A percentile compares a stretch with the other conserved stretches of the same genome.
These are phyloP conservation scores for Macrotis lagotis DNA, from an alignment of 2,113 vertebrate genomes.

Conservation along the genomic window DNA sequence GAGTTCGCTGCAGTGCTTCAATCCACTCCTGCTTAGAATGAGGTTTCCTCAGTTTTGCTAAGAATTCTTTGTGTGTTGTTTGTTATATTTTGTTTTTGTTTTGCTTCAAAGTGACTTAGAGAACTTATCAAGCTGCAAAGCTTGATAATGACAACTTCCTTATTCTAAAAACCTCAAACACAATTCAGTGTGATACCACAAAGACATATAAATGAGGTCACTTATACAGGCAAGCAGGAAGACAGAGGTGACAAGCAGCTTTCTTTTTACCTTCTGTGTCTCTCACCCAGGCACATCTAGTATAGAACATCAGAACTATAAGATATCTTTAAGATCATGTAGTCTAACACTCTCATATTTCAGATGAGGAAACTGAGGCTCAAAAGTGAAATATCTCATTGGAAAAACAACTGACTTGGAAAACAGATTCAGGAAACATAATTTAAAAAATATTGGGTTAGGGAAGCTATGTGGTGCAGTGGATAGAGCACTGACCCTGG, in stretches of 20 bases:
- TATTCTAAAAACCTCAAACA: slow-evolving; percentile 55
- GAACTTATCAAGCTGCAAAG: slow-evolving; percentile 46
- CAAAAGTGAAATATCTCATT: too few species aligned
- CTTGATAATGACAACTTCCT: slow-evolving; percentile 57
- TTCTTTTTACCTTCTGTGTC: neutral
- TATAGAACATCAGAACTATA: neutral
- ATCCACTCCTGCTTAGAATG: slow-evolving; percentile 29
- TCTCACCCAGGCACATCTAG: neutral
- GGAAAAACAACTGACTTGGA: too few species aligned
- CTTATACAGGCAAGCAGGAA: neutral
- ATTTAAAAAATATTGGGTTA: too few species aligned
- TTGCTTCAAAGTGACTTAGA: slow-evolving; percentile 22
- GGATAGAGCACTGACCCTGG: too few species aligned
- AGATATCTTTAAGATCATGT: neutral
- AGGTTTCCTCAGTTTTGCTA: slow-evolving; percentile 36
- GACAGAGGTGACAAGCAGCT: neutral
- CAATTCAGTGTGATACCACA: slow-evolving; percentile 50
- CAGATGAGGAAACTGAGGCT: neutral
- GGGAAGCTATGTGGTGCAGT: too few species aligned
- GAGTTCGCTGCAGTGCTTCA: slow-evolving; percentile 16
- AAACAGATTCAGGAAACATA: too few species aligned
- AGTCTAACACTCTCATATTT: neutral
- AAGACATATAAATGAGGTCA: slow-evolving; percentile 40
- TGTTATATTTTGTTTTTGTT: slow-evolving; percentile 22
- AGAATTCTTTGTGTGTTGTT: slow-evolving; percentile 38